A percentile compares a stretch with the other conserved stretches of the same genome.
phyloP scores from a whole-genome alignment of 2,797 vertebrate genomes.

The Antennarius maculatus region DNA sequence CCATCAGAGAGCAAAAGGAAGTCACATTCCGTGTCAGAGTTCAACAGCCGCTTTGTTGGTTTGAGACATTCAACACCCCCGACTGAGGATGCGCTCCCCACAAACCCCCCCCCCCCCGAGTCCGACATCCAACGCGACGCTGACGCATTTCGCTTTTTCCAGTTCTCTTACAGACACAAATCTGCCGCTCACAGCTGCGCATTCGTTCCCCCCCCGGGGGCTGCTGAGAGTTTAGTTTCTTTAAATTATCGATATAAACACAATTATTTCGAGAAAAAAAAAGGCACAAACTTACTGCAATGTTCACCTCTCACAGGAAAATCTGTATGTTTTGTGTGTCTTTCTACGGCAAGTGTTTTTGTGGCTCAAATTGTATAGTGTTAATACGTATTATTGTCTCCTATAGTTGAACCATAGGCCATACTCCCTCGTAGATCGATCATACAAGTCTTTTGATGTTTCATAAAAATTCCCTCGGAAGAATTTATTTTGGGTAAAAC shows the following conservation, averaged over 20 bases:
- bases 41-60: constrained; percentile 64
- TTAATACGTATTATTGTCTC: constrained; percentile 96
- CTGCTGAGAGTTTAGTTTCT: constrained; percentile 74
- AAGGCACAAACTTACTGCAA: constrained; percentile 92
- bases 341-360: constrained; percentile 95
- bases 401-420: constrained; percentile 90
- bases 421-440: constrained; percentile 90
- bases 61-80: constrained; percentile 37
- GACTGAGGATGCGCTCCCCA: constrained; percentile 43
- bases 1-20: constrained; percentile 37
- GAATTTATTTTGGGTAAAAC: constrained; percentile 86
- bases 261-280: constrained; percentile 85
- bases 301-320: constrained; percentile 85
- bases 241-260: constrained; percentile 74
- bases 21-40: constrained; percentile 50
- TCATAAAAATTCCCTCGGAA: constrained; percentile 87
- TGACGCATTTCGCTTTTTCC: constrained; percentile 32
- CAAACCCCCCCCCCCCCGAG: neutral
- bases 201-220: constrained; percentile 35
- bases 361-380: constrained; percentile 98
- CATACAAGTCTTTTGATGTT: constrained; percentile 92
- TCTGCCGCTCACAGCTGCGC: constrained; percentile 32
- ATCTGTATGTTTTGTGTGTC: constrained; percentile 91
- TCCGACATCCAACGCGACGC: constrained; percentile 14
- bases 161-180: constrained; percentile 36